Evolutionary conservation across 2,888 invertebrate genomes (phyloP), one percentile per base, ranked within the genome.

Genomic region (Nasonovia ribisnigri): DNA sequence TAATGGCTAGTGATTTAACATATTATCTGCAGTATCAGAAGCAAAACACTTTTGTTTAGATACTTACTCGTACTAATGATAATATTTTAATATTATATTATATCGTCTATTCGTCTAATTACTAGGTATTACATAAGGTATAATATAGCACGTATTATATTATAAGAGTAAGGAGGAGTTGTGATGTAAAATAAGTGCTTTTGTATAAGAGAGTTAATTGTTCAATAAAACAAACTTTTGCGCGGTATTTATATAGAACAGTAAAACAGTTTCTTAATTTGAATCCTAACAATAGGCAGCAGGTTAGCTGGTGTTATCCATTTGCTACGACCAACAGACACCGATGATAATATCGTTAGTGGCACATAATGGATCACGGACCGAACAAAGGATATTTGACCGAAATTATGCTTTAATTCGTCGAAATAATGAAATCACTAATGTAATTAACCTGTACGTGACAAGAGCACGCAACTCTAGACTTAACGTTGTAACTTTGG

Each of bases 381-480:
- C n/a, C 46, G 60, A 90, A 90, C 90, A 90, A 90, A 90, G 46
- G 60, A 67, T 46, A n/a, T 90, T 46, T n/a, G 60, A 67, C 60
- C 90, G n/a, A 60, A 46, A 60, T 89, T 89, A 90, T 60, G 90
- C 46, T 90, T 60, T 90, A 67, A 90, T 90, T 60, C 90, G n/a
- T 90, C 20, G 46, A 90, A 77, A 77, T 77, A 77, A 77, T 77
- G 36, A 77, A 60, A 90, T 90, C 60, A 90, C 90, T 60, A 90
- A 90, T 90, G 60, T 90, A 90, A 90, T 90, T 90, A 67, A 90
- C 60, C 60, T 90, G 90, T 67, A 67, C 88, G 88, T 88, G 88
- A 88, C 88, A 88, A 54, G 88, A 88, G 42, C 88, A 42, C 87
- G 4, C 77, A 54, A 54, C 88, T 88, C 88, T 54, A 88, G 88